A percentile compares a stretch with the other conserved stretches of the same genome.
These are phyloP conservation scores for Lamprologus ornatipinnis DNA, from an alignment of 2,113 vertebrate genomes.

Conservation along the genomic window DNA sequence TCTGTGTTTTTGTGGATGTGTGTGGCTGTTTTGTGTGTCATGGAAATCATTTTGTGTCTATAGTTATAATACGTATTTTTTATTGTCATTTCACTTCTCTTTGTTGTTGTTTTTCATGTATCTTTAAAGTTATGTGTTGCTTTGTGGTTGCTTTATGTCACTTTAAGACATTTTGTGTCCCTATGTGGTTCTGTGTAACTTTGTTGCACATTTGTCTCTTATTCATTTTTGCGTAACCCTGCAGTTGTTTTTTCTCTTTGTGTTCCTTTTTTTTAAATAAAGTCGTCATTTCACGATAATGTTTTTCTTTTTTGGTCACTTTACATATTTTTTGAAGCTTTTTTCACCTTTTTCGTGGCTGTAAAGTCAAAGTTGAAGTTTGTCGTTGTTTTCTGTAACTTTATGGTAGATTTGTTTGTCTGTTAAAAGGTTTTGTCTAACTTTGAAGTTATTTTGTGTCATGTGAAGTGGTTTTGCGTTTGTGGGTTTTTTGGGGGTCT, in stretches of 20 bases:
- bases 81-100: not conserved
- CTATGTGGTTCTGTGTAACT: not conserved
- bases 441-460: not conserved
- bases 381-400: not conserved
- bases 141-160: not conserved
- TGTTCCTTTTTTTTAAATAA: not conserved
- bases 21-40: not conserved
- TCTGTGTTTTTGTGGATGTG: not conserved
- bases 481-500: not conserved
- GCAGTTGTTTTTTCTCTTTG: not conserved
- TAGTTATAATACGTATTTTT: rapidly evolving
- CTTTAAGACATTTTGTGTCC: not conserved
- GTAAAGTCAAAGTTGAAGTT: not conserved
- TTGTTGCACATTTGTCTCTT: not conserved
- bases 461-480: not conserved
- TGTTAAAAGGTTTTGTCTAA: not conserved
- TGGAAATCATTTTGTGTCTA: not conserved
- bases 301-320: not conserved
- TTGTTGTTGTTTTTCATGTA: not conserved
- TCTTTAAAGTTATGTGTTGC: not conserved
- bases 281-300: not conserved
- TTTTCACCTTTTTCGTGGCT: not conserved
- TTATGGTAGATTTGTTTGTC: not conserved
- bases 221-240: not conserved
- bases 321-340: not conserved